Evolutionary conservation across 1,140 invertebrate genomes (phyloP), one percentile per base, ranked within the genome.

Genomic region (Aphelinus atriplicis): DNA sequence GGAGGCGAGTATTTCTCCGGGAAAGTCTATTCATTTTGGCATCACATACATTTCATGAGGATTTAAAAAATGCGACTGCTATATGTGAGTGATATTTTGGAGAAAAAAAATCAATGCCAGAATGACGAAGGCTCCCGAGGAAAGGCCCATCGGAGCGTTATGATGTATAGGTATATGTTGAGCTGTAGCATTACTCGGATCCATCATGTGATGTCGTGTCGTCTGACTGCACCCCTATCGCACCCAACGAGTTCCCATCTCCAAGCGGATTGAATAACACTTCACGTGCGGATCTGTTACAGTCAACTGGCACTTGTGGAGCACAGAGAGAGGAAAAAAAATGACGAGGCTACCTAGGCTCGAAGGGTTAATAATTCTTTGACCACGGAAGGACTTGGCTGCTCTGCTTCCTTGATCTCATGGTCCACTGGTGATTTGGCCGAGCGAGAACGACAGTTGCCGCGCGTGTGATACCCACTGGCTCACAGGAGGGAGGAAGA

Each of bases 241-340:
- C 26, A 60, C 46, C 1, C 9, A 26, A 26, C 26, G 26, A 5
- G 1, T 48, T 26, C 51, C 26, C 53, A 65, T 65, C 63, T 45
- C 26, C 7, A 2, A 55, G 2, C 47, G 46, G 56, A 73, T 73
- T 73, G 61, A 67, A 47, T 73, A 65, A 66, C 71, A 57, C 10
- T 42, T 10, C 43, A 47, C 42, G 50, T 50, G 61, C 26, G 66
- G 58, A 56, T 50, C 58, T 26, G 57, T 43, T 62, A 69, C 56
- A 73, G 65, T 73, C 71, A 55, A 66, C 57, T 66, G 64, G 48
- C 46, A 73, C 64, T 73, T 57, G 3, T 10, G 26, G 1, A 43
- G 3, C 7, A n/a, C 5, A 0, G 43, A 10, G 43, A 2, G n/a
- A 4, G 1, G 43, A 6, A n/a, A 48, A 26, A 2, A 47, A 63